Base-by-base conservation (phyloP, 2,797 vertebrate genomes). In the Gorsachius magnificus region DNA sequence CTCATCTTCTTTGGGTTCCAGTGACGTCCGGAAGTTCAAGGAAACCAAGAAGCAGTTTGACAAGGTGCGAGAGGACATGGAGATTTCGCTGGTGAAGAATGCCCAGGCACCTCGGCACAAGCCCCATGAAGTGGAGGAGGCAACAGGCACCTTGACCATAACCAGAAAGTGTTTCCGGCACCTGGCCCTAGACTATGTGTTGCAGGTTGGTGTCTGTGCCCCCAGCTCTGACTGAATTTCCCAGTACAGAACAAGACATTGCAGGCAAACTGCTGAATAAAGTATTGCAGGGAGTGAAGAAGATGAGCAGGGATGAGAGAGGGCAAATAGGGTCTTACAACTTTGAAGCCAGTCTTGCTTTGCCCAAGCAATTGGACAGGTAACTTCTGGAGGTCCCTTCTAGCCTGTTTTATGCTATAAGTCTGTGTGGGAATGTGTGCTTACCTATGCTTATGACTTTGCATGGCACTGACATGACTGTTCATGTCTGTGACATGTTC, bases 31-130 rank as follows among this genome's bases (percentile, higher is more conserved):
- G 25, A 99, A 99, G 93, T 99, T 99, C 98, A 99, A 99, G 97
- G 99, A 99, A 94, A 99, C 99, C 16, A 99, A 99, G 98, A 99
- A 99, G 97, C 99, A 99, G 95, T 99, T 99, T 9, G 99, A 99
- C 90, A 98, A 98, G 61, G 99, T 99, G 72, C 97, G 99, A 0
- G 99, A 99, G 93, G 99, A 99, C 72, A 96, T 99, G 99, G 99
- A 99, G 86, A 98, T 99, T 13, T 99, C 99, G 0, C 98, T 99
- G 97, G 99, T 99, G 98, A 99, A 99, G 98, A 99, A 99, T 0
- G 99, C 99, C 9, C 99, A 99, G 97, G 99, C 99, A 0, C 99
- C 99, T 0, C 98, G 98, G 58, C 99, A 99, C 98, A 99, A 99
- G 28, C 99, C 99, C 4, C 99, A 99, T 2, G 99, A 99, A 95